Evolutionary conservation across 2,797 vertebrate species (phyloP).

Genomic region (Cetoscarus ocellatus): DNA sequence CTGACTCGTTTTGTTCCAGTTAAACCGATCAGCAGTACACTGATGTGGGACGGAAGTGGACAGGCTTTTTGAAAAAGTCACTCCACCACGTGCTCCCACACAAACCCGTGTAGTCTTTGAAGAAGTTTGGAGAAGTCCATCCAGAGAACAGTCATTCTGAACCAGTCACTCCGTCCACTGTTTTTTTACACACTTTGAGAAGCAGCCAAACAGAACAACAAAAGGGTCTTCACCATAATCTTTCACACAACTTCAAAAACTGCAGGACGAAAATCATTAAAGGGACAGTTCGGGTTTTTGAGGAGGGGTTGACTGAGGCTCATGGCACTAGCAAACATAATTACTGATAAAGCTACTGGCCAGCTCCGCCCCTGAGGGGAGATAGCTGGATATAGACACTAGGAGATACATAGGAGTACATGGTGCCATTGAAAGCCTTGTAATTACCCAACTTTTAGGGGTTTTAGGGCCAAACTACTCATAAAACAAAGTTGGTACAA

Average conservation of each 20-base stretch:
- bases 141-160: constrained; percentile 6
- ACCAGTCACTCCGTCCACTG: constrained; percentile 10
- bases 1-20: constrained; percentile 15
- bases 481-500: too few relatives aligned
- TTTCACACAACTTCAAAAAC: constrained; percentile 45
- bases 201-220: constrained; percentile 59
- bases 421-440: too few relatives aligned
- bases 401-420: too few relatives aligned
- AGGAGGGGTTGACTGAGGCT: too few relatives aligned
- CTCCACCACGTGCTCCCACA: constrained; percentile 23
- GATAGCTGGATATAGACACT: too few relatives aligned
- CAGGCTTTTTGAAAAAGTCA: constrained; percentile 29
- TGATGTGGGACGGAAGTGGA: constrained; percentile 11
- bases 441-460: too few relatives aligned
- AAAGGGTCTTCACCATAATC: constrained; percentile 44
- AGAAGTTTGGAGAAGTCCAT: constrained; percentile 27
- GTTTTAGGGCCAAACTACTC: too few relatives aligned
- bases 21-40: constrained; percentile 31
- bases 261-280: too few relatives aligned
- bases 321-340: too few relatives aligned
- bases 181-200: constrained; percentile 18
- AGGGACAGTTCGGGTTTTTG: too few relatives aligned
- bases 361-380: too few relatives aligned
- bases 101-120: constrained; percentile 29
- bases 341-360: too few relatives aligned